Conservation (phyloP, 2,797 vertebrate genomes). For the Paguma larvata region DNA sequence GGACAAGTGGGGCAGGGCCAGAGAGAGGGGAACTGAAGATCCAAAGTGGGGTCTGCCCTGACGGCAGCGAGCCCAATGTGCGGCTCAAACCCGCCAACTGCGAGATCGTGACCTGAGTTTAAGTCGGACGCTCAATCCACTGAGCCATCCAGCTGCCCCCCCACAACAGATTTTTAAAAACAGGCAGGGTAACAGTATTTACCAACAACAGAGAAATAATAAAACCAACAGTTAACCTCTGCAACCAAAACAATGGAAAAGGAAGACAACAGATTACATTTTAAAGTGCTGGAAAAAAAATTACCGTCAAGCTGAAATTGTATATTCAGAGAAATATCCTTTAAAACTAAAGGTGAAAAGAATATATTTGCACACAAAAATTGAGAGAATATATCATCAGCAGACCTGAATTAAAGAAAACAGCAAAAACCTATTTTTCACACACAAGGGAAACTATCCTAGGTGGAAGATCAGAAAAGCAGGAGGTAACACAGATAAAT, state of each 20-base stretch:
- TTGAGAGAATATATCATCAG: neutral
- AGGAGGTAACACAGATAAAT: neutral
- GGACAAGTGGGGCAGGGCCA: too few relatives aligned
- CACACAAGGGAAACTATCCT: neutral
- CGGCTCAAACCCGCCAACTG: too few relatives aligned
- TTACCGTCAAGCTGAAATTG: neutral
- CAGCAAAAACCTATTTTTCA: neutral
- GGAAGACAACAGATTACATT: neutral
- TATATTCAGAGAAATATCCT: neutral
- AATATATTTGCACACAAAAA: neutral
- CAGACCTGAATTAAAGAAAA: neutral
- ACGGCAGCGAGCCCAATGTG: too few relatives aligned
- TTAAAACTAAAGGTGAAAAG: neutral
- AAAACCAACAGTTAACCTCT: neutral
- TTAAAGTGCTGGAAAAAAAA: neutral
- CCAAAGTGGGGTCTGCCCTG: too few relatives aligned
- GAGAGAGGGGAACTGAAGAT: too few relatives aligned
- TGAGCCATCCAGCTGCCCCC: neutral
- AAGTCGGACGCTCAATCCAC: too few relatives aligned
- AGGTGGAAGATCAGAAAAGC: neutral
- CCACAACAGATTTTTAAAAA: neutral
- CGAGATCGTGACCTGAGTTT: too few relatives aligned
- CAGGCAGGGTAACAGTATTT: neutral
- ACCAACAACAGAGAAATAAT: neutral
- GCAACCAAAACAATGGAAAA: neutral